phyloP scores from a whole-genome alignment of 1,140 invertebrate species.

The Melanaphis sacchari region DNA sequence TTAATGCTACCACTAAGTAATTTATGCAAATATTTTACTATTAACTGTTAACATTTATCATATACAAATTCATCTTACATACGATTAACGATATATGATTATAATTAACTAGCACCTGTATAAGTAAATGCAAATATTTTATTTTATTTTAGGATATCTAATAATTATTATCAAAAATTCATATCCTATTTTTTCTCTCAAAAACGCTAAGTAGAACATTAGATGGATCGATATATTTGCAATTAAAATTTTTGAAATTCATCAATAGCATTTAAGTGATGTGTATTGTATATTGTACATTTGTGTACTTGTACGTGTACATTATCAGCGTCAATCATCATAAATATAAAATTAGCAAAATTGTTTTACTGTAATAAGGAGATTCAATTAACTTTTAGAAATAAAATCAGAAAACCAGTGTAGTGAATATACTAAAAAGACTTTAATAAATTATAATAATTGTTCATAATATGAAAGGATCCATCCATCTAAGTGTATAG shows the following conservation, averaged over 20 bases:
- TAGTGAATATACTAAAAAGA: background rate
- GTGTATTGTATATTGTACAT: background rate
- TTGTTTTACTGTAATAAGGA: background rate
- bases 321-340: background rate
- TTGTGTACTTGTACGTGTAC: background rate
- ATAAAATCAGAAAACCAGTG: background rate
- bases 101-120: too few relatives aligned
- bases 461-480: background rate
- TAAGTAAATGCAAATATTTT: too few relatives aligned
- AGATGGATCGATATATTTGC: background rate
- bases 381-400: background rate
- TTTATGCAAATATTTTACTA: too few relatives aligned
- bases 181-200: too few relatives aligned
- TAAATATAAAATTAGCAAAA: background rate
- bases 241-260: background rate
- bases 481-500: background rate
- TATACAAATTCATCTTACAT: too few relatives aligned
- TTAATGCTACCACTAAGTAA: too few relatives aligned
- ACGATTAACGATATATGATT: too few relatives aligned
- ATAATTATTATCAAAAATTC: background rate
- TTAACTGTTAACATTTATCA: too few relatives aligned
- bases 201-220: background rate
- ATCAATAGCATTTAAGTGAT: too few relatives aligned
- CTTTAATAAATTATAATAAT: background rate
- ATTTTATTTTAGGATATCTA: too few relatives aligned